phyloP scores from a whole-genome alignment of 2,113 vertebrate species.

The Tenrec ecaudatus region DNA sequence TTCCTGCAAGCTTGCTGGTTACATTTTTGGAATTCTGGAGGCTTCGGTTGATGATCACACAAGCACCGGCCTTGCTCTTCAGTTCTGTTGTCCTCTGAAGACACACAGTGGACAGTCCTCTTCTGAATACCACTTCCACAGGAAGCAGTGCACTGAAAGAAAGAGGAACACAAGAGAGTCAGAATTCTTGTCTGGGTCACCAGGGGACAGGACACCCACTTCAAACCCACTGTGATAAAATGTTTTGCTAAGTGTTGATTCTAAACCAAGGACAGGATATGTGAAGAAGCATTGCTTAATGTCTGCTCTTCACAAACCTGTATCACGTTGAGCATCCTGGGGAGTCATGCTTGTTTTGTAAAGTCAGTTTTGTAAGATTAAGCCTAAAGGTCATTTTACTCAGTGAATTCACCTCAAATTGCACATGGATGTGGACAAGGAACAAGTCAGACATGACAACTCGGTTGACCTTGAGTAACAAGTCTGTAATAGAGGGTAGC shows the following conservation, averaged over 20 bases:
- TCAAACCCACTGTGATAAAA: neutral
- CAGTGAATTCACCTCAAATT: neutral
- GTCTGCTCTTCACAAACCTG: neutral
- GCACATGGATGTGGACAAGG: neutral
- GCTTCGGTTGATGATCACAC: constrained; percentile 83
- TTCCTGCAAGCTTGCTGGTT: constrained; percentile 82
- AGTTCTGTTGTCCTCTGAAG: constrained; percentile 77
- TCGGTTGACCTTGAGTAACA: neutral
- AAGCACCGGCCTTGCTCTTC: constrained; percentile 71
- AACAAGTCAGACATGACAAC: neutral
- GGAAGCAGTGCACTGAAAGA: constrained; percentile 86
- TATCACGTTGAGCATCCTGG: neutral
- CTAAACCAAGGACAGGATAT: too few relatives aligned
- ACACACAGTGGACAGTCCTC: constrained; percentile 84
- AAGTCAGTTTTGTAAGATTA: constrained; percentile 28
- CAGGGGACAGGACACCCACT: accelerated
- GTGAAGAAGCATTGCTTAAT: neutral
- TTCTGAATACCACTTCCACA: constrained; percentile 87
- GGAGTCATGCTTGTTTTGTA: neutral
- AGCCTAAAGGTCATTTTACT: neutral
- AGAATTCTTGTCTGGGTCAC: neutral
- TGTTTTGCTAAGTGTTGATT: too few relatives aligned
- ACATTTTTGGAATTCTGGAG: constrained; percentile 83
- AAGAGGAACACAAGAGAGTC: neutral
- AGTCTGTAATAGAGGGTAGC: neutral